phyloP scores from a whole-genome alignment of 23 tunicate genomes.

The Diplosoma virens region DNA sequence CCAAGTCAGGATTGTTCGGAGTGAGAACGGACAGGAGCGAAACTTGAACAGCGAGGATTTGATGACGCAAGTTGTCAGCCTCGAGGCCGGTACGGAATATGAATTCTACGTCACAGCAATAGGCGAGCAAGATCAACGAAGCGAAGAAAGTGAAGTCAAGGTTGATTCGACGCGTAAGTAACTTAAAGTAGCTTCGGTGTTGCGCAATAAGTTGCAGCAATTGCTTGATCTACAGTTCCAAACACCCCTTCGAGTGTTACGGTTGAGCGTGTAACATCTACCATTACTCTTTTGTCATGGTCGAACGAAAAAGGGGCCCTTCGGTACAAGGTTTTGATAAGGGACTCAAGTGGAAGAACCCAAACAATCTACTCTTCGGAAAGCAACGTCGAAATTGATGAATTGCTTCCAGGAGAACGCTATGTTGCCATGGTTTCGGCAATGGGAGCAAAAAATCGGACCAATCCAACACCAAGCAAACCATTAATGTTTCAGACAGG shows the following conservation, averaged over 20 bases:
- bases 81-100: constrained; percentile 42
- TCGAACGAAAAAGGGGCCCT: not conserved
- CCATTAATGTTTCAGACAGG: constrained; percentile 54
- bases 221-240: not conserved
- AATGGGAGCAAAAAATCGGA: constrained; percentile 30
- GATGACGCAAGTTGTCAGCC: not conserved
- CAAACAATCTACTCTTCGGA: not conserved
- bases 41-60: not conserved
- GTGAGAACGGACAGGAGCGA: not conserved
- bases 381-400: not conserved
- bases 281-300: not conserved
- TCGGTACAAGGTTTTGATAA: not conserved
- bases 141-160: constrained; percentile 19
- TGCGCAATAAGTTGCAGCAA: not conserved
- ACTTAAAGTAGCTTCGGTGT: not conserved
- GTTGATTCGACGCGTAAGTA: not conserved
- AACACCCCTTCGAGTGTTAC: not conserved
- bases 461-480: constrained; percentile 34
- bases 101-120: constrained; percentile 16
- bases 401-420: constrained; percentile 44
- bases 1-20: not conserved
- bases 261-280: not conserved
- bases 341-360: not conserved
- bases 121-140: constrained; percentile 23
- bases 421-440: constrained; percentile 50